Evolutionary conservation across 1,140 invertebrate species (phyloP).

Genomic region (Eupristina koningsbergeri): DNA sequence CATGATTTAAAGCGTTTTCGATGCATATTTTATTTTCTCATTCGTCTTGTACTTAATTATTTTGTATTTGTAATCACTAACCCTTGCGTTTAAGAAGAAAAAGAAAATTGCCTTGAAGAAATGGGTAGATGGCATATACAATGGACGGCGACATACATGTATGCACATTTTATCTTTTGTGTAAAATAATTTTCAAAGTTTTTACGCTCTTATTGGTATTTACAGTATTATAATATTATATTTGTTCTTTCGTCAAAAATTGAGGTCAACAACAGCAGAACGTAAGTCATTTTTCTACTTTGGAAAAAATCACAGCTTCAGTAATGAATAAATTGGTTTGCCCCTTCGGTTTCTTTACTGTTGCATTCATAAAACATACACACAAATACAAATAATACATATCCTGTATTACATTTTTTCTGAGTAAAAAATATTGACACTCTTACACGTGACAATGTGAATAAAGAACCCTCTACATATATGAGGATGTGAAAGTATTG

Average conservation of each 20-base stretch:
- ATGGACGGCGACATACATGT: constrained; percentile 42
- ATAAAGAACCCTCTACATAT: constrained; percentile 41
- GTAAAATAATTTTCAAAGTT: not conserved
- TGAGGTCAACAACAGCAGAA: constrained; percentile 32
- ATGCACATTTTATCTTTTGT: constrained; percentile 30
- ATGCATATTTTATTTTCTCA: constrained; percentile 30
- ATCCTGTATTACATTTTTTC: constrained; percentile 26
- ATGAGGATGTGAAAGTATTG: constrained; percentile 44
- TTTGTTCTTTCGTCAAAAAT: constrained; percentile 23
- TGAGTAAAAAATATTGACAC: constrained; percentile 41
- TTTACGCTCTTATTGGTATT: not conserved
- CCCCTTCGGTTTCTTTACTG: constrained; percentile 9
- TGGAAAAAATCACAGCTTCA: constrained; percentile 51
- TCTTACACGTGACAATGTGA: constrained; percentile 42
- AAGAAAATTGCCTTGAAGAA: constrained; percentile 32
- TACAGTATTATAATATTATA: constrained; percentile 5
- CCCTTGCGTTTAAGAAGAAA: constrained; percentile 29
- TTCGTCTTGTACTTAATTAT: constrained; percentile 14
- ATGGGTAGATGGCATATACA: constrained; percentile 39
- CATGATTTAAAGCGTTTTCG: constrained; percentile 19
- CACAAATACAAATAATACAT: not conserved
- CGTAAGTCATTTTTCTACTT: constrained; percentile 39
- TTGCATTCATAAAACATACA: not conserved
- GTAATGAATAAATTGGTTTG: constrained; percentile 44
- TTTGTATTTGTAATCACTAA: constrained; percentile 13